Evolutionary conservation across 2,888 invertebrate species (phyloP).

Genomic region (Pemphredon lugubris): DNA sequence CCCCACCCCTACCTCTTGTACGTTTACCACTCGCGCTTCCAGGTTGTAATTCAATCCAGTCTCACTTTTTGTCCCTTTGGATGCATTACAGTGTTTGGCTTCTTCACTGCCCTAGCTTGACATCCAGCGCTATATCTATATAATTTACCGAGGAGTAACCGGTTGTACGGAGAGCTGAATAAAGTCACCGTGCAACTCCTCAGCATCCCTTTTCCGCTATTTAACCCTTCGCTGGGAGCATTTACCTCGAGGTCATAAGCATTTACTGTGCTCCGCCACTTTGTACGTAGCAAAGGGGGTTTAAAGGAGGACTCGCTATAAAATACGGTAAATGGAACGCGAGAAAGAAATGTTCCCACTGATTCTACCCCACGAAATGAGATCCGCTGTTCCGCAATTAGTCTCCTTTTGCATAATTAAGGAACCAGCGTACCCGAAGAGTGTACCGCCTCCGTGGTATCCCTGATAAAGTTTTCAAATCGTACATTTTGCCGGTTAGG

Average conservation of each 20-base stretch:
- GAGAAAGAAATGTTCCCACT: slow-evolving; percentile 26
- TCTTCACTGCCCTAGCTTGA: slow-evolving; percentile 45
- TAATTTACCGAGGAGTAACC: slow-evolving; percentile 52
- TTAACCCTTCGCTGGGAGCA: slow-evolving; percentile 54
- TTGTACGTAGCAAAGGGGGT: slow-evolving; percentile 31
- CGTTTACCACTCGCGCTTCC: slow-evolving; percentile 12
- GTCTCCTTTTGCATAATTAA: slow-evolving; percentile 33
- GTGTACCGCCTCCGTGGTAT: background rate
- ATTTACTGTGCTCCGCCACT: slow-evolving; percentile 48
- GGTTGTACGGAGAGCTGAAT: slow-evolving; percentile 40
- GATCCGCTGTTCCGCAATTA: slow-evolving; percentile 17
- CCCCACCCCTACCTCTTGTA: background rate
- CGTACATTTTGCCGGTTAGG: background rate
- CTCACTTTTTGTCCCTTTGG: slow-evolving; percentile 39
- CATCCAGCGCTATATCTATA: slow-evolving; percentile 31
- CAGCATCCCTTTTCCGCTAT: slow-evolving; percentile 58
- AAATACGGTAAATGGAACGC: slow-evolving; percentile 45
- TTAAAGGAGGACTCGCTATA: slow-evolving; percentile 30
- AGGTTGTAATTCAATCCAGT: slow-evolving; percentile 43
- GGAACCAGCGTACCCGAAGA: background rate
- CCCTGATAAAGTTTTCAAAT: slow-evolving; percentile 9
- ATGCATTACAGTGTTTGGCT: slow-evolving; percentile 61
- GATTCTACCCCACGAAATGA: slow-evolving; percentile 20
- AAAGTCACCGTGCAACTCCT: slow-evolving; percentile 51
- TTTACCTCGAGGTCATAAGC: slow-evolving; percentile 43